Base-by-base conservation (phyloP, 1,140 invertebrate species). In the Drosophila seguyi region DNA sequence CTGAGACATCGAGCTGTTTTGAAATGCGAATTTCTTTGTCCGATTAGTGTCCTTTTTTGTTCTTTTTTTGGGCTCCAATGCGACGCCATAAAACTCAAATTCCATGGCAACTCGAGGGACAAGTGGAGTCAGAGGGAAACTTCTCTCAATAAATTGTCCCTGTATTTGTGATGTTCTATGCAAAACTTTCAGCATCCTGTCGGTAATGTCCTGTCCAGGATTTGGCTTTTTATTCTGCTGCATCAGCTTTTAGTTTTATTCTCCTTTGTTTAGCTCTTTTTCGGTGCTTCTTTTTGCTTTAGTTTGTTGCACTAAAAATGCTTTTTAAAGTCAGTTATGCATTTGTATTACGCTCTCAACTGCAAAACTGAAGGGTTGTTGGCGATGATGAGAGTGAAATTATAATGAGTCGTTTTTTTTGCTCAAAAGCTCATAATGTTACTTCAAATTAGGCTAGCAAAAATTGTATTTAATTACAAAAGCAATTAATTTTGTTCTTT, bases 211-310 rank as follows among this genome's bases (percentile, higher is more conserved):
- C 61, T 59, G 53, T 73, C 52, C 65, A 50, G 72, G 66, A 65
- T 45, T 47, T 47, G 45, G 34, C 29, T 58, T 57, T 50, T 76
- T 50, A 55, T 63, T 47, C 45, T 71, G 76, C 77, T 58, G 69
- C 76, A 77, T 85, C 81, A 85, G 81, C 81, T 68, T 67, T 61
- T 76, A 42, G 48, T 66, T 56, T 50, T 50, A 36, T 45, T 60
- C 20, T 2, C 10, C 20, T 34, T 69, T 67, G 47, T 79, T 56
- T 45, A 31, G 45, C 41, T 62, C 31, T n/a, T n/a, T 39, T 67
- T 13, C 14, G 10, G 44, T 36, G 0, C n/a, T 48, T 11, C 31
- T 44, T 52, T 53, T 41, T 53, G 20, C 36, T 16, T 27, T 16
- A 20, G n/a, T 27, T 44, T 48, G 69, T 20, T 50, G 13, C 36